Conservation (phyloP, 2,113 vertebrate species). For the Thymallus thymallus region DNA sequence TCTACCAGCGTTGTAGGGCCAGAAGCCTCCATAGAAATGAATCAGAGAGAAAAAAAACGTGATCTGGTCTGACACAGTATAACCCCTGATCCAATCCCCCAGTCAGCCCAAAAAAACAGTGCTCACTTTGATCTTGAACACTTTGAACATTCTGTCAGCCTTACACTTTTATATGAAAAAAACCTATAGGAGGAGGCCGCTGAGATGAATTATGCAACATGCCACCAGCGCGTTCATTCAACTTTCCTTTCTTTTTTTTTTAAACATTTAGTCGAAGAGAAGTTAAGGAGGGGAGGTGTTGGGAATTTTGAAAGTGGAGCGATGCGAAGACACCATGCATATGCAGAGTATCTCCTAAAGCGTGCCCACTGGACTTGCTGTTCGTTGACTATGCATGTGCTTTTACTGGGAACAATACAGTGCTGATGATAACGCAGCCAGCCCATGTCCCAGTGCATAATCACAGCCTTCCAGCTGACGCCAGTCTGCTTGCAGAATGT, state of each 20-base stretch:
- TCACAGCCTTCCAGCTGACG: constrained; percentile 32
- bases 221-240: constrained; percentile 26
- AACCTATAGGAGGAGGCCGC: constrained; percentile 6
- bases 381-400: too few species aligned
- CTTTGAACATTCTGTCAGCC: constrained; percentile 73
- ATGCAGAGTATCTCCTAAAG: background rate
- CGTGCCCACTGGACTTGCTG: background rate
- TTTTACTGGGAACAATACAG: constrained; percentile 26
- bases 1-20: constrained; percentile 13
- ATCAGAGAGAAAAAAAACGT: constrained; percentile 27
- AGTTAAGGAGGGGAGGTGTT: background rate
- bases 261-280: background rate
- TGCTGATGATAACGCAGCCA: constrained; percentile 32
- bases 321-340: background rate
- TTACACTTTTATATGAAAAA: constrained; percentile 56
- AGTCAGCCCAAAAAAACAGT: constrained; percentile 53
- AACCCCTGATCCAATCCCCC: constrained; percentile 59
- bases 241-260: background rate
- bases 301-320: too few species aligned
- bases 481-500: constrained; percentile 5
- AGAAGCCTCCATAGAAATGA: constrained; percentile 9
- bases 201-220: constrained; percentile 50
- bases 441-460: constrained; percentile 32
- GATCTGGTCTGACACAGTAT: constrained; percentile 53
- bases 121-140: constrained; percentile 71